Evolutionary conservation across 2,113 vertebrate species (phyloP).

Genomic region (Hipposideros armiger): DNA sequence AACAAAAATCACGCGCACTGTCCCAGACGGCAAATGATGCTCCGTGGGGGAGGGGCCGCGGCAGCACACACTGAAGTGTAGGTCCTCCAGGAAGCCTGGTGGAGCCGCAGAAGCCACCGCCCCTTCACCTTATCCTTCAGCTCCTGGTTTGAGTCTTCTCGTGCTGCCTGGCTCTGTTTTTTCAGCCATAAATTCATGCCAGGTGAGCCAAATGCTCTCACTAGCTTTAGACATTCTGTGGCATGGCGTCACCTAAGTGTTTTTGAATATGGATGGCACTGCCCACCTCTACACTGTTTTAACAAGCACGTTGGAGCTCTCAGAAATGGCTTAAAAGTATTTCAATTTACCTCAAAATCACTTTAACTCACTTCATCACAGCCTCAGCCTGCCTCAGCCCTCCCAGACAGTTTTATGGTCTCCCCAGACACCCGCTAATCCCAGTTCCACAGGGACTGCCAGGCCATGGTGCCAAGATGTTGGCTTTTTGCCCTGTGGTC

Average conservation of each 20-base stretch:
- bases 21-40: too few species aligned
- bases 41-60: accelerated
- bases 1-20: not conserved
- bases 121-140: too few species aligned
- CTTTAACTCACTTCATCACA: not conserved
- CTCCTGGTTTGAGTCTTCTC: not conserved
- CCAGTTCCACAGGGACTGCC: not conserved
- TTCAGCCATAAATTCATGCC: accelerated
- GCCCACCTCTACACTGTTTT: not conserved
- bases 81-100: not conserved
- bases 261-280: accelerated
- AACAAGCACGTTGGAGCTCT: not conserved
- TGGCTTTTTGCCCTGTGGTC: not conserved
- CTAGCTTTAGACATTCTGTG: accelerated
- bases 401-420: not conserved
- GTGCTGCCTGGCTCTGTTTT: not conserved
- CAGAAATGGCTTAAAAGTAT: not conserved
- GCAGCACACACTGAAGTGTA: accelerated
- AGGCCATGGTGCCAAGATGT: accelerated
- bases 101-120: too few species aligned
- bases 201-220: not conserved
- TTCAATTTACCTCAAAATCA: not conserved
- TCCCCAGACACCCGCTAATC: not conserved
- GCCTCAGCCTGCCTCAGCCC: not conserved
- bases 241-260: not conserved